Conservation (phyloP, 2,888 invertebrate species). For the Acrobasis consociella region DNA sequence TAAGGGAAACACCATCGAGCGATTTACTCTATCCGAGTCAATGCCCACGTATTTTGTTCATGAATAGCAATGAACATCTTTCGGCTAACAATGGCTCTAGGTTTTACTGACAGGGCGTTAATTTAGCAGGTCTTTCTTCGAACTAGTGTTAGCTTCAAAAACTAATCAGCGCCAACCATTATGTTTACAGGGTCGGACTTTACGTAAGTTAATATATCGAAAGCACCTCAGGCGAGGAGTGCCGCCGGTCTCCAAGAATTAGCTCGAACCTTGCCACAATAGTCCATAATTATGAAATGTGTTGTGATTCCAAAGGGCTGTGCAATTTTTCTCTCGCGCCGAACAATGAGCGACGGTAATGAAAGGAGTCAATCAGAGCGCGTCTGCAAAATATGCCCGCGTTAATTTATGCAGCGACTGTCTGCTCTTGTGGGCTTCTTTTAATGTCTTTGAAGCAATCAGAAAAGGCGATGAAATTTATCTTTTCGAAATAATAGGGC, state of each 20-base stretch:
- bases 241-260: constrained; percentile 63
- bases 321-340: constrained; percentile 72
- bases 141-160: constrained; percentile 71
- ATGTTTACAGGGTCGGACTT: constrained; percentile 57
- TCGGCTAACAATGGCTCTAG: constrained; percentile 41
- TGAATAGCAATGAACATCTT: constrained; percentile 27
- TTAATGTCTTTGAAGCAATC: constrained; percentile 48
- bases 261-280: constrained; percentile 76
- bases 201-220: constrained; percentile 64
- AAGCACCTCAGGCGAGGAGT: constrained; percentile 57
- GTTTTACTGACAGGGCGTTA: constrained; percentile 53
- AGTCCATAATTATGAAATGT: constrained; percentile 83
- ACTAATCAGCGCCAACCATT: constrained; percentile 74
- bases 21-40: constrained; percentile 19
- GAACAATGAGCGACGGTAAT: constrained; percentile 78
- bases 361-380: constrained; percentile 81
- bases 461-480: constrained; percentile 60
- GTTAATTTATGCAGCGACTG: constrained; percentile 67
- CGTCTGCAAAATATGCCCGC: constrained; percentile 69
- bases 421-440: constrained; percentile 28
- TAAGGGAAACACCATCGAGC: neutral
- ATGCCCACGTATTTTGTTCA: constrained; percentile 26
- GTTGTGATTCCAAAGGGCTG: constrained; percentile 74
- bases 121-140: constrained; percentile 62
- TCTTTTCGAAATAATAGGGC: constrained; percentile 4